These are phyloP conservation scores for Pseudachorutes palmiensis DNA, from an alignment of 1,140 invertebrate genomes.

Conservation along the genomic window DNA sequence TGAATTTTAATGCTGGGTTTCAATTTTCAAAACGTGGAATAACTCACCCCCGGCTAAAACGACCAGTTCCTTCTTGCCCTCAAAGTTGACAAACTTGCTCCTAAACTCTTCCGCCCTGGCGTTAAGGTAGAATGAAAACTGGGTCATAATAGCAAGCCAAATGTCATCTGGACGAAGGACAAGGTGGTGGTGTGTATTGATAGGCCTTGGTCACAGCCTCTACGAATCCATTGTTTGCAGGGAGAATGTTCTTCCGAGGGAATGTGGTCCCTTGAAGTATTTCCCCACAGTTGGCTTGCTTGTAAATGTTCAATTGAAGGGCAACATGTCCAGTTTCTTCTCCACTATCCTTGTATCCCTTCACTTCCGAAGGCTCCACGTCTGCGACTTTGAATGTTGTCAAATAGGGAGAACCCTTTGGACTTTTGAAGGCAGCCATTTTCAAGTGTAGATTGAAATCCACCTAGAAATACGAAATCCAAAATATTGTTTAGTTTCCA, in stretches of 20 bases:
- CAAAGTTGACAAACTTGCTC: slow-evolving; percentile 24
- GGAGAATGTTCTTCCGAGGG: background rate
- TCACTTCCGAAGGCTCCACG: background rate
- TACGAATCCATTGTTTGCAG: slow-evolving; percentile 18
- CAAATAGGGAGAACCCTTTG: too few species aligned
- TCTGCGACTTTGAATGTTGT: background rate
- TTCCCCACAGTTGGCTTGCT: background rate
- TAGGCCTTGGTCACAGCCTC: slow-evolving; percentile 13
- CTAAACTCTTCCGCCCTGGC: slow-evolving; percentile 20
- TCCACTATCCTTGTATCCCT: background rate
- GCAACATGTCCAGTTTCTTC: background rate
- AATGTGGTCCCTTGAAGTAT: slow-evolving; percentile 2
- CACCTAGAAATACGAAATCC: too few species aligned
- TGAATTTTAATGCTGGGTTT: background rate
- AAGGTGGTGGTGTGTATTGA: slow-evolving; percentile 19
- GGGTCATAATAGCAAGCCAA: slow-evolving; percentile 21
- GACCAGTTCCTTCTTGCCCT: slow-evolving; percentile 18
- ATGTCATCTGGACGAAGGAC: slow-evolving; percentile 25
- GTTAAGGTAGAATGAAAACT: slow-evolving; percentile 26
- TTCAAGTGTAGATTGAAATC: too few species aligned
- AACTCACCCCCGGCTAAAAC: background rate
- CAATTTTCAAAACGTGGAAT: background rate
- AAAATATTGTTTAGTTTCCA: too few species aligned
- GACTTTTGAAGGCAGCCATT: too few species aligned
- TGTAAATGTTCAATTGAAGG: background rate